These are phyloP conservation scores for Anthopleura sola DNA, from an alignment of 64 coral and sea anemone species.

Conservation along the genomic window DNA sequence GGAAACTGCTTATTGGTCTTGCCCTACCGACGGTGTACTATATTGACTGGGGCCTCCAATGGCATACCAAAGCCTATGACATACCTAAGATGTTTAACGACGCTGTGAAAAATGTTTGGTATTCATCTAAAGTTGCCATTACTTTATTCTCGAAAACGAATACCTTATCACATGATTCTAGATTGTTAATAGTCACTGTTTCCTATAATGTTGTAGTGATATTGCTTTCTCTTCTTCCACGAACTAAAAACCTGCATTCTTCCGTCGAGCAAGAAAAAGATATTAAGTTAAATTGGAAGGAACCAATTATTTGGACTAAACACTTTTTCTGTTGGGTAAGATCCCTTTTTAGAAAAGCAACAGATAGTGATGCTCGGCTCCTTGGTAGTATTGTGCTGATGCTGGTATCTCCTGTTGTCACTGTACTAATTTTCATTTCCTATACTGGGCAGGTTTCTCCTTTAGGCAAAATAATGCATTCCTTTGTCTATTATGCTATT, in stretches of 20 bases:
- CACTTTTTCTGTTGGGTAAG: background rate
- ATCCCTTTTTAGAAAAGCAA: background rate
- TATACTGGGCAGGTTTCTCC: background rate
- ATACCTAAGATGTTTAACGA: slow-evolving; percentile 10
- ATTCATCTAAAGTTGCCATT: background rate
- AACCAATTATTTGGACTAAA: background rate
- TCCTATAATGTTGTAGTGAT: no score
- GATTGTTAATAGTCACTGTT: no score
- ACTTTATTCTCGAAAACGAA: no score
- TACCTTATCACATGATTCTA: no score
- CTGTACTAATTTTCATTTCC: background rate
- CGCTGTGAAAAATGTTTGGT: background rate
- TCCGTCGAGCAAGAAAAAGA: background rate
- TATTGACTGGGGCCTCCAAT: background rate
- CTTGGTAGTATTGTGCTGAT: background rate
- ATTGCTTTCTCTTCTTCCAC: no score
- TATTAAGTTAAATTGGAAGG: background rate
- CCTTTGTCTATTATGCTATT: background rate
- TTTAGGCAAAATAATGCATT: background rate
- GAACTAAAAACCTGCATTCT: background rate
- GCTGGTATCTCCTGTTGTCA: background rate
- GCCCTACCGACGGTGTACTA: background rate
- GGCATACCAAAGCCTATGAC: background rate
- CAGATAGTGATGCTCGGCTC: background rate
- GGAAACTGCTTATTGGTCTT: background rate